These are phyloP conservation scores for Dromiciops gliroides DNA, from an alignment of 2,113 vertebrate species.

Conservation along the genomic window DNA sequence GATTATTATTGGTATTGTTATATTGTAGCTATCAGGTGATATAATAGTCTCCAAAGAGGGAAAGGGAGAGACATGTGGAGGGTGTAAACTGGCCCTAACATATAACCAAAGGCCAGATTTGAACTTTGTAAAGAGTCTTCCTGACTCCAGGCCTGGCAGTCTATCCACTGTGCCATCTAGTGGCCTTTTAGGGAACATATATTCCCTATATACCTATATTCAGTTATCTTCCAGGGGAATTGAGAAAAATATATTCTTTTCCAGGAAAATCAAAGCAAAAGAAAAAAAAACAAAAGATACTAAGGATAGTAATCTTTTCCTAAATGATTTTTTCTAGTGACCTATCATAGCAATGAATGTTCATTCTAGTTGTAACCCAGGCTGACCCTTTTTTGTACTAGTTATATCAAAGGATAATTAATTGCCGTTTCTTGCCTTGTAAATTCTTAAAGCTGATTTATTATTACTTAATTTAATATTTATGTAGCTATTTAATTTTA, in stretches of 20 bases:
- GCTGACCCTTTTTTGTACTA: slow-evolving; percentile 3
- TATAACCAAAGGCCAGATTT: not conserved
- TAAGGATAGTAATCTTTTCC: slow-evolving; percentile 1
- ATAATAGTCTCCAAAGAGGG: not conserved
- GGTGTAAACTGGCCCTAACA: not conserved
- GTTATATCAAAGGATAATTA: no score
- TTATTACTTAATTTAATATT: no score
- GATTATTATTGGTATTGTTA: not conserved
- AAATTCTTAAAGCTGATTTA: no score
- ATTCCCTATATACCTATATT: slow-evolving; percentile 21
- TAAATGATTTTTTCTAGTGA: not conserved
- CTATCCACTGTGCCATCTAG: no score
- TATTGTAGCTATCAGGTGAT: not conserved
- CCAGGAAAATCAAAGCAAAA: slow-evolving; percentile 10
- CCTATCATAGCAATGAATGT: not conserved
- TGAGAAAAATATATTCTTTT: slow-evolving; percentile 28
- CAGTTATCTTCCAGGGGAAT: slow-evolving; percentile 41
- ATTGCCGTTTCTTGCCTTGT: no score
- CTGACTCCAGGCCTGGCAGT: no score
- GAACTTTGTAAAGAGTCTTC: no score
- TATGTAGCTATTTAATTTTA: no score
- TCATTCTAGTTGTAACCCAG: slow-evolving; percentile 34
- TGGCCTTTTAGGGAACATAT: not conserved
- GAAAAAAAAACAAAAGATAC: slow-evolving; percentile 42
- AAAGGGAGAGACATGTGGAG: not conserved